These are phyloP conservation scores for Tinea semifulvella DNA, from an alignment of 2,888 invertebrate species.

Conservation along the genomic window DNA sequence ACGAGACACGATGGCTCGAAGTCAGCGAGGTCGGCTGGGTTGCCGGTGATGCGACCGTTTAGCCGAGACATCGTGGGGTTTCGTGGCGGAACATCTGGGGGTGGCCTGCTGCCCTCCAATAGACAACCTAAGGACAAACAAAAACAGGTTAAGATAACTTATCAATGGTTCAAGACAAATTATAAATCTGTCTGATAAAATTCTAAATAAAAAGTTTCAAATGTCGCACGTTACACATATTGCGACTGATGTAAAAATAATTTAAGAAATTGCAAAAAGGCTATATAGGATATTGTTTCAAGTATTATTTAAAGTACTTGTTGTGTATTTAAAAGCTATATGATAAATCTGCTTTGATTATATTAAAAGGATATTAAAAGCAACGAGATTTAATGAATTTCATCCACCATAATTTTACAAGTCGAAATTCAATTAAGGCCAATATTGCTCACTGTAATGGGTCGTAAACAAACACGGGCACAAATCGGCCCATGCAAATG, in stretches of 20 bases:
- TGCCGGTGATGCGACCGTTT: slow-evolving; percentile 87
- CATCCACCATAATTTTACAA: slow-evolving; percentile 50
- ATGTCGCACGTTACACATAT: too few relatives aligned
- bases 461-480: slow-evolving; percentile 43
- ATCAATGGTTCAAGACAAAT: too few relatives aligned
- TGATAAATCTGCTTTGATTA: slow-evolving; percentile 39
- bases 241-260: background rate
- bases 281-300: background rate
- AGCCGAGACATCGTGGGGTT: slow-evolving; percentile 92
- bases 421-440: slow-evolving; percentile 53
- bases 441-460: slow-evolving; percentile 48
- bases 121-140: slow-evolving; percentile 76
- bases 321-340: slow-evolving; percentile 38
- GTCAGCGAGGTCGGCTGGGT: slow-evolving; percentile 79
- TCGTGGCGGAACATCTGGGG: slow-evolving; percentile 87
- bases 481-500: slow-evolving; percentile 42
- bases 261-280: background rate
- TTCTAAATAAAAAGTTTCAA: too few relatives aligned
- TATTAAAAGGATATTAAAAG: slow-evolving; percentile 22
- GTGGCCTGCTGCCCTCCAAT: slow-evolving; percentile 83
- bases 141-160: background rate
- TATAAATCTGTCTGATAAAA: too few relatives aligned
- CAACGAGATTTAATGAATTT: slow-evolving; percentile 43
- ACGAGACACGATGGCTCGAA: slow-evolving; percentile 92
- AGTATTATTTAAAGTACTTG: background rate